Percentiles rank a stretch among this genome's conserved stretches.
Evolutionary conservation across 1,140 invertebrate species (phyloP).

Genomic region (Scaptomyza pallida): DNA sequence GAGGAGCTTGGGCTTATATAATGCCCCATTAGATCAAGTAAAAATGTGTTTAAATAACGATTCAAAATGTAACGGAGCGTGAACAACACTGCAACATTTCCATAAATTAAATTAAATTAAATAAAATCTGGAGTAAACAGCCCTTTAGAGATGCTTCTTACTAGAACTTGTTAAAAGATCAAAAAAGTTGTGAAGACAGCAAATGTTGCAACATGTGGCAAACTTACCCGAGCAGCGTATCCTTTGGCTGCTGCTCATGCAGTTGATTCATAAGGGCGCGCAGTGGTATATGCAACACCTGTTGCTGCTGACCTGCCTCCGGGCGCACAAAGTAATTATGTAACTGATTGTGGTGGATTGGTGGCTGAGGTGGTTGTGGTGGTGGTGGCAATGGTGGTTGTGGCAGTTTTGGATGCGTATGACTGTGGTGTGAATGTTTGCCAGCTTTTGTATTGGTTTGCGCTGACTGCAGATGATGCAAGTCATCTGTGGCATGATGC

Average conservation of each 20-base stretch:
- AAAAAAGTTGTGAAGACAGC: no score
- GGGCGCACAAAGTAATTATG: slow-evolving; percentile 59
- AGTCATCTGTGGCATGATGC: slow-evolving; percentile 40
- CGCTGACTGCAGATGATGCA: slow-evolving; percentile 48
- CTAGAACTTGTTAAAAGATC: no score
- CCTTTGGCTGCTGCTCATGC: slow-evolving; percentile 50
- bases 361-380: slow-evolving; percentile 36
- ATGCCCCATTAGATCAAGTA: no score
- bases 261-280: slow-evolving; percentile 61
- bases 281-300: slow-evolving; percentile 72
- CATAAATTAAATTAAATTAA: no score
- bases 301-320: slow-evolving; percentile 42
- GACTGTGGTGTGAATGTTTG: slow-evolving; percentile 57
- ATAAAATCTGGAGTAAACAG: no score
- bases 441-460: slow-evolving; percentile 68
- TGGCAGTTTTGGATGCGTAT: slow-evolving; percentile 2
- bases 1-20: no score
- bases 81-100: no score
- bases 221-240: slow-evolving; percentile 44
- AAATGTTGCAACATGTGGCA: background rate
- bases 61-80: no score
- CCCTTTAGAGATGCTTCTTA: no score
- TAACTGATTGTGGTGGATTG: slow-evolving; percentile 38
- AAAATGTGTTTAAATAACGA: no score
- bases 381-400: background rate